Base-by-base conservation (phyloP, 2,113 vertebrate species). In the Malurus cyaneus region DNA sequence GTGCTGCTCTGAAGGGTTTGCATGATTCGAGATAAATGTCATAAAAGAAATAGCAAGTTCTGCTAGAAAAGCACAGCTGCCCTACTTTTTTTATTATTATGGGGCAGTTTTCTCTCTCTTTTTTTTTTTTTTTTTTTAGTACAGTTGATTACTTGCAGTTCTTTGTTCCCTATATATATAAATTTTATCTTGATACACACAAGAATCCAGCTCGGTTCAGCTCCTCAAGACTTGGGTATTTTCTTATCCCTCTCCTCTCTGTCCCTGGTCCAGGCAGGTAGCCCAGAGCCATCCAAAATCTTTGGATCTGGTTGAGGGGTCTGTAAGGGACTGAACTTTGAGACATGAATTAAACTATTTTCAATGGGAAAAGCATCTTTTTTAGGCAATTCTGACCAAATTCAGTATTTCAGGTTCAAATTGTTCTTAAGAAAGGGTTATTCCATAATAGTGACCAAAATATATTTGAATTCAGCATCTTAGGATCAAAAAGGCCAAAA, bases 11-110 rank as follows among this genome's bases (percentile, higher is more conserved):
- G 91, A 95, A 94, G 93, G 84, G 69, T 64, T 91, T 93, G 49
- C 80, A 89, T 25, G 80, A 92, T 93, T 86, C 91, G 83, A 95
- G 89, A 95, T 50, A 95, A 85, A 92, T 85, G 77, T 74, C 93
- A 85, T 91, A 56, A 94, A 95, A 95, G 80, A 91, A 95, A 91
- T 3, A 79, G 44, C 77, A 82, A 91, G 65, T 85, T 91, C 86
- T 81, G 28, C 29, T 81, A 56, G 18, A 81, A 89, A 94, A 89
- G 53, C 78, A 91, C 19, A 42, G 86, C 70, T 92, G 95, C 56
- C 92, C 95, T 93, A 94, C 28, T 94, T 95, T 66, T 66, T 64
- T 76, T 70, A 31, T 53, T 69, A 67, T 71, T 65, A 86, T 52
- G 44, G 77, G 86, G 56, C 64, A 92, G 44, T 67, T 95, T 88